These are phyloP conservation scores for Lichenostomus cassidix DNA, from an alignment of 2,113 vertebrate genomes.

Conservation along the genomic window DNA sequence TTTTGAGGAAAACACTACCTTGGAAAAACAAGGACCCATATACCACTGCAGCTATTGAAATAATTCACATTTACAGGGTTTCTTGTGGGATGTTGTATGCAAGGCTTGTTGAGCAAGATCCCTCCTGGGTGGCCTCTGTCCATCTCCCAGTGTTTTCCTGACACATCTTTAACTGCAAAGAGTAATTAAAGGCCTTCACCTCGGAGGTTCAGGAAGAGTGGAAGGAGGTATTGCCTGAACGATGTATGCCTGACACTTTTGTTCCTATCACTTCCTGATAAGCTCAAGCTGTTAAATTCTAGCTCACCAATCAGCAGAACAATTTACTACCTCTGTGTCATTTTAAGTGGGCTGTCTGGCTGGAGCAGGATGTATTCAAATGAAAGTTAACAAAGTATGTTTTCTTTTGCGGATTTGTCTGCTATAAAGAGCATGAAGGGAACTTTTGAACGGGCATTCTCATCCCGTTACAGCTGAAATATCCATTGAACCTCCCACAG, in stretches of 20 bases:
- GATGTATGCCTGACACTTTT: not conserved
- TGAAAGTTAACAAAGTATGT: constrained; percentile 34
- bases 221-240: not conserved
- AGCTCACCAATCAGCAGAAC: constrained; percentile 13
- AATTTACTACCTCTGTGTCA: constrained; percentile 30
- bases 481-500: constrained; percentile 2
- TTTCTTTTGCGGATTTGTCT: constrained; percentile 37
- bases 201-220: not conserved
- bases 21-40: not conserved
- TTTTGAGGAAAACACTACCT: not conserved
- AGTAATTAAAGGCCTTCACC: constrained; percentile 42
- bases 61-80: not conserved
- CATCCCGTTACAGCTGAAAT: not conserved
- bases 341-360: constrained; percentile 24
- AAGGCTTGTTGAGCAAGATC: not conserved
- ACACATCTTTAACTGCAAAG: not conserved
- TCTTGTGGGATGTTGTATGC: not conserved
- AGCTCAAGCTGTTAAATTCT: not conserved
- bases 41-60: not conserved
- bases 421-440: not conserved
- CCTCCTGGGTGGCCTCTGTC: constrained; percentile 61
- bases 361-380: constrained; percentile 32
- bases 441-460: not conserved
- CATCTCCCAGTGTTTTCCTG: not conserved
- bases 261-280: not conserved